Percentiles rank a stretch among this genome's conserved stretches.
Conservation (phyloP, 37 sponge, comb jelly and placozoan species). For the Chondrilla cf. caribensis region DNA sequence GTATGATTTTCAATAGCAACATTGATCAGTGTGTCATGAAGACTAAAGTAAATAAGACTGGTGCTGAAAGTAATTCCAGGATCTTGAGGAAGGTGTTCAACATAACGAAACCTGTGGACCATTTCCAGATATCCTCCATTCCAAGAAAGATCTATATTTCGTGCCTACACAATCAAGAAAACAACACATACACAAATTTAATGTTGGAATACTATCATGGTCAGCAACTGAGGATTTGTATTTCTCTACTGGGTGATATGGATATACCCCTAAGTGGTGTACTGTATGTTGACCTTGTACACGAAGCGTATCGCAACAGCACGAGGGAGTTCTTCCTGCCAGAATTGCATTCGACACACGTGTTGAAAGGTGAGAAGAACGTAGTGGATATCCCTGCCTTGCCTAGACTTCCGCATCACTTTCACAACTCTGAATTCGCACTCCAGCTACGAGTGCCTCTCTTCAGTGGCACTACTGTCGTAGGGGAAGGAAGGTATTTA, state of each 20-base stretch:
- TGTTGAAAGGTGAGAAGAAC: background rate
- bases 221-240: background rate
- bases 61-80: background rate
- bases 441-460: too few species aligned
- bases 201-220: background rate
- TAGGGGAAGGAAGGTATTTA: too few species aligned
- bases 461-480: too few species aligned
- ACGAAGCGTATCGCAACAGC: background rate
- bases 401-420: background rate
- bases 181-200: background rate
- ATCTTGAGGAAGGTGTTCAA: background rate
- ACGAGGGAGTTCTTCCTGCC: background rate
- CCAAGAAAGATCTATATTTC: background rate
- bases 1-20: slow-evolving; percentile 17
- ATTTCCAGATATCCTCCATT: background rate
- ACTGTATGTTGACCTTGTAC: background rate
- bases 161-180: background rate
- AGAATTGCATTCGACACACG: background rate
- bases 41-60: background rate
- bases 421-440: too few species aligned
- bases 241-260: background rate
- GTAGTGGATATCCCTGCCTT: background rate
- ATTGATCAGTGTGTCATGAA: background rate
- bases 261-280: background rate
- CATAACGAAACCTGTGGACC: background rate